phyloP scores from a whole-genome alignment of 2,797 vertebrate species.

The Danio jaintianensis region DNA sequence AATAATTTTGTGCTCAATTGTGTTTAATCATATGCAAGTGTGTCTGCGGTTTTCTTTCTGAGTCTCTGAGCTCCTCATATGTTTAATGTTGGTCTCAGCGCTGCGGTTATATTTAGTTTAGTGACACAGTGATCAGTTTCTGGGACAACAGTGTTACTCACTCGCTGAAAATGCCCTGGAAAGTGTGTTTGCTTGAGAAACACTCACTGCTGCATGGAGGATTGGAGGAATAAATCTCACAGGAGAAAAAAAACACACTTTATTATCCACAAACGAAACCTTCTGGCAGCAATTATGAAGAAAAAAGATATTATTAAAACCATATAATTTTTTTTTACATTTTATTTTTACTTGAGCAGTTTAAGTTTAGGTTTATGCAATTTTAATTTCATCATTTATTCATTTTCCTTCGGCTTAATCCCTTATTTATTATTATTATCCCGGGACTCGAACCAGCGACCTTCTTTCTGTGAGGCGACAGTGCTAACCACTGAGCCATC shows the following conservation, averaged over 20 bases:
- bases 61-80: slow-evolving; percentile 18
- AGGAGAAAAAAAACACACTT: slow-evolving; percentile 44
- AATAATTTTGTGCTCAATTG: too few relatives aligned
- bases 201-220: slow-evolving; percentile 15
- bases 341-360: too few relatives aligned
- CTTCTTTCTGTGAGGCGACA: too few relatives aligned
- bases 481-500: too few relatives aligned
- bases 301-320: neutral
- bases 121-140: slow-evolving; percentile 17
- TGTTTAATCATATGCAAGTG: too few relatives aligned
- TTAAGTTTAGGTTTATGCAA: too few relatives aligned
- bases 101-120: slow-evolving; percentile 51
- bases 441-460: too few relatives aligned
- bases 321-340: too few relatives aligned
- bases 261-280: slow-evolving; percentile 42
- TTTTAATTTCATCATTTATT: too few relatives aligned
- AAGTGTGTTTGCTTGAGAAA: neutral
- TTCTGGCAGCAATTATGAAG: slow-evolving; percentile 60
- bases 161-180: slow-evolving; percentile 12
- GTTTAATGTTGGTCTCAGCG: slow-evolving; percentile 26
- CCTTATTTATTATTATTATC: too few relatives aligned
- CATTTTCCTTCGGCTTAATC: too few relatives aligned
- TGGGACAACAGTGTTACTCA: slow-evolving; percentile 41
- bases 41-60: neutral
- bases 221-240: slow-evolving; percentile 33